Percentiles rank a stretch among this genome's conserved stretches.
Conservation (phyloP, 2,797 vertebrate genomes). For the Rhinogobio ventralis region DNA sequence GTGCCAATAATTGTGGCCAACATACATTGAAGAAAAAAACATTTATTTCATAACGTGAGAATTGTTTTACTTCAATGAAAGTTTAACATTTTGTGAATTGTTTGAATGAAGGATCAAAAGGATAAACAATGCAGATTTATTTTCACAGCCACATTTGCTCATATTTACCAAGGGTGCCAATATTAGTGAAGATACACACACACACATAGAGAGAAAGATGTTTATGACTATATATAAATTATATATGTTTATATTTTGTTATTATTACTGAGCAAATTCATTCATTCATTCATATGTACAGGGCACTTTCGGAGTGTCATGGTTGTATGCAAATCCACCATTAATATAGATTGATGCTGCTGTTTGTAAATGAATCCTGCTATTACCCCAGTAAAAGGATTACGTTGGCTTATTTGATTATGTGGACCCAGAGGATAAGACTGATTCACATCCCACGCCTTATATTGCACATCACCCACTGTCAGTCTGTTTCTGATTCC, state of each 20-base stretch:
- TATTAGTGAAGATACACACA: background rate
- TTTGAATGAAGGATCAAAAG: no score
- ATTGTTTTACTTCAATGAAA: no score
- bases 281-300: background rate
- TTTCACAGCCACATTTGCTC: no score
- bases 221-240: background rate
- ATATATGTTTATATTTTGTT: background rate
- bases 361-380: conserved; percentile 34
- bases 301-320: background rate
- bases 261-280: background rate
- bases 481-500: background rate
- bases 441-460: conserved; percentile 1
- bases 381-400: conserved; percentile 24
- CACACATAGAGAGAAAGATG: background rate
- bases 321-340: conserved; percentile 17
- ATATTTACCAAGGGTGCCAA: no score
- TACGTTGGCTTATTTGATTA: conserved; percentile 31
- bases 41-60: no score
- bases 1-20: no score
- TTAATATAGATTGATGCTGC: conserved; percentile 17
- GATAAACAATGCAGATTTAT: no score
- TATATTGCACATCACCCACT: background rate
- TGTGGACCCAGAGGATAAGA: conserved; percentile 21
- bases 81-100: no score
- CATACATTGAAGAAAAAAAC: no score